Conservation (phyloP, 2,888 invertebrate genomes). For the Tridacna crocea region DNA sequence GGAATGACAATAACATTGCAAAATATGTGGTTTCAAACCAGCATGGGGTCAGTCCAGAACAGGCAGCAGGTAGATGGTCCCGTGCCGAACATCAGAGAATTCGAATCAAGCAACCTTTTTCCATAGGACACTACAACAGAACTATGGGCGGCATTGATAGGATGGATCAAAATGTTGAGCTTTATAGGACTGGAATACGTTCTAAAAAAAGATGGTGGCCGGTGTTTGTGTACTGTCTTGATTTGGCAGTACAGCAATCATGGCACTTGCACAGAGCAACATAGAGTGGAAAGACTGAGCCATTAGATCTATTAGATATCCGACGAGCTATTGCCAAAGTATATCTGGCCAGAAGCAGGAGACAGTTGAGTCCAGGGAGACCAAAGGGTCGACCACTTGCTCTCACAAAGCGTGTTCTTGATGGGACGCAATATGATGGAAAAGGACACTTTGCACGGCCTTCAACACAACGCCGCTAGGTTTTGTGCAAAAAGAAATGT, state of each 20-base stretch:
- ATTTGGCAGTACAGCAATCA: too few species aligned
- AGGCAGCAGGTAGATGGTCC: conserved; percentile 9
- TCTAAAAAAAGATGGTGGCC: conserved; percentile 23
- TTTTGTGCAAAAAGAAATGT: neutral
- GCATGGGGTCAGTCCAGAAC: conserved; percentile 16
- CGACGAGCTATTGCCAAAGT: neutral
- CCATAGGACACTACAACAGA: too few species aligned
- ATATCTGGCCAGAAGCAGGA: neutral
- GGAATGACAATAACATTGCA: conserved; percentile 38
- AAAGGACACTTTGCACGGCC: neutral
- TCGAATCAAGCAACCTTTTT: too few species aligned
- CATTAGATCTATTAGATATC: neutral
- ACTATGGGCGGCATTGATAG: too few species aligned
- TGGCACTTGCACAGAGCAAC: conserved; percentile 16
- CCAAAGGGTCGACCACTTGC: neutral
- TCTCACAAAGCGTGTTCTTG: neutral
- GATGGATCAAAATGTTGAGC: too few species aligned
- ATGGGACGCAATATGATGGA: neutral
- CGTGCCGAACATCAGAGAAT: conserved; percentile 21
- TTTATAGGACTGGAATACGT: conserved; percentile 7
- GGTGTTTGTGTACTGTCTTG: neutral
- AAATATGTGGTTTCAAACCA: too few species aligned
- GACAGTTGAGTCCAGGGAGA: neutral
- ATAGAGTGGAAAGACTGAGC: neutral
- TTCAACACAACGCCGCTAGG: neutral